Evolutionary conservation across 2,888 invertebrate species (phyloP).

Genomic region (Diaphora mendica): DNA sequence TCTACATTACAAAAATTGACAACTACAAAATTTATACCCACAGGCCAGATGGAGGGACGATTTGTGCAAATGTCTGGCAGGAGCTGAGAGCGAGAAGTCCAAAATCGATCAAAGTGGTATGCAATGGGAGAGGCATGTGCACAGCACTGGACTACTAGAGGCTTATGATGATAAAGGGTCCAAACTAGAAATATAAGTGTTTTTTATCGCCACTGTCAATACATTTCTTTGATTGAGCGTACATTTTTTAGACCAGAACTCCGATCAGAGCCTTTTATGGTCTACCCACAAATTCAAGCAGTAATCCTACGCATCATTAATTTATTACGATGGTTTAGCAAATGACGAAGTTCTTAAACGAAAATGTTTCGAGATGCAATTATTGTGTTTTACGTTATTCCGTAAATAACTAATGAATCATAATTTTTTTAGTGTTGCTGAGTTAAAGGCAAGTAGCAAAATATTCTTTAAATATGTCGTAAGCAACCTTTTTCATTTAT

Average conservation of each 20-base stretch:
- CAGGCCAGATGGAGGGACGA: no score
- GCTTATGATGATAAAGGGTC: neutral
- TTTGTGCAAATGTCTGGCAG: no score
- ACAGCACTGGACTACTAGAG: no score
- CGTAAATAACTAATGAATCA: no score
- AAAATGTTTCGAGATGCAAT: neutral
- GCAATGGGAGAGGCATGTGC: no score
- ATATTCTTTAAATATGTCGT: no score
- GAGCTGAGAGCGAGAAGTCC: no score
- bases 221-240: neutral
- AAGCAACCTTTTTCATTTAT: no score
- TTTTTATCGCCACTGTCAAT: neutral
- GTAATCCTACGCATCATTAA: slow-evolving; percentile 32
- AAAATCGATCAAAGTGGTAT: no score
- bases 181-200: neutral
- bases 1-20: neutral
- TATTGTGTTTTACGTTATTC: neutral
- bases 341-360: neutral
- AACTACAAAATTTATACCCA: neutral
- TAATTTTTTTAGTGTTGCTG: no score
- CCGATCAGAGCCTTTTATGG: slow-evolving; percentile 30
- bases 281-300: slow-evolving; percentile 38
- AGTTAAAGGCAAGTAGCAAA: no score
- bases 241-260: slow-evolving; percentile 10
- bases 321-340: slow-evolving; percentile 26